phyloP scores from a whole-genome alignment of 2,797 vertebrate species.

The Myoxocephalus aenaeus region DNA sequence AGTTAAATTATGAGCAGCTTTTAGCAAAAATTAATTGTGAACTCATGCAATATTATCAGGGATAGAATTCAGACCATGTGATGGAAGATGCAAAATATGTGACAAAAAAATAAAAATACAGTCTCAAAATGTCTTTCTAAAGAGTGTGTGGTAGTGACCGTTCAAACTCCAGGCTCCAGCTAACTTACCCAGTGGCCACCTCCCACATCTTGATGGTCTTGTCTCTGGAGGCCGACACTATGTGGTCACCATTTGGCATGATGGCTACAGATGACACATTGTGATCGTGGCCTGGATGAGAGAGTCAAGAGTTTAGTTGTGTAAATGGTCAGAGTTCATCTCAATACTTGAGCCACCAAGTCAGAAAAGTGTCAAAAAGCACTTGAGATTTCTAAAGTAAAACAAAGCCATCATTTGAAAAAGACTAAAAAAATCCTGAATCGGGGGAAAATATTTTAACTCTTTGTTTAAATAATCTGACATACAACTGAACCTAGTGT shows the following conservation, averaged over 20 bases:
- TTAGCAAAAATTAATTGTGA: neutral
- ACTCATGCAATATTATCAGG: neutral
- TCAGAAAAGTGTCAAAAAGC: neutral
- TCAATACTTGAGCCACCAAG: neutral
- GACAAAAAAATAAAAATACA: neutral
- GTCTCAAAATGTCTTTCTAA: neutral
- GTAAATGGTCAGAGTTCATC: neutral
- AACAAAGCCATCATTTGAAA: too few relatives aligned
- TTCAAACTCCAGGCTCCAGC: neutral
- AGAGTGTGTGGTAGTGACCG: neutral
- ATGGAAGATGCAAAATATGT: neutral
- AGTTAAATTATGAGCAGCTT: neutral
- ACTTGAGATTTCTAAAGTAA: too few relatives aligned
- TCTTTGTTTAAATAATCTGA: neutral
- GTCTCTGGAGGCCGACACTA: slow-evolving; percentile 99
- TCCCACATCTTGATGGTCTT: slow-evolving; percentile 99
- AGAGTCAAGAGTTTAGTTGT: slow-evolving; percentile 29
- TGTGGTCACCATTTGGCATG: slow-evolving; percentile 99
- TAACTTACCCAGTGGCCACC: slow-evolving; percentile 97
- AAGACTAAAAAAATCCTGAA: too few relatives aligned
- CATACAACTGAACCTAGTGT: neutral
- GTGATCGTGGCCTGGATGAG: slow-evolving; percentile 93
- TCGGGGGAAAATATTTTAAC: too few relatives aligned
- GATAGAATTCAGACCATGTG: neutral
- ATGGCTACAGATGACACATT: slow-evolving; percentile 99